Percentiles rank a stretch among this genome's conserved stretches.
phyloP scores from a whole-genome alignment of 2,113 vertebrate genomes.

The Zosterops borbonicus region DNA sequence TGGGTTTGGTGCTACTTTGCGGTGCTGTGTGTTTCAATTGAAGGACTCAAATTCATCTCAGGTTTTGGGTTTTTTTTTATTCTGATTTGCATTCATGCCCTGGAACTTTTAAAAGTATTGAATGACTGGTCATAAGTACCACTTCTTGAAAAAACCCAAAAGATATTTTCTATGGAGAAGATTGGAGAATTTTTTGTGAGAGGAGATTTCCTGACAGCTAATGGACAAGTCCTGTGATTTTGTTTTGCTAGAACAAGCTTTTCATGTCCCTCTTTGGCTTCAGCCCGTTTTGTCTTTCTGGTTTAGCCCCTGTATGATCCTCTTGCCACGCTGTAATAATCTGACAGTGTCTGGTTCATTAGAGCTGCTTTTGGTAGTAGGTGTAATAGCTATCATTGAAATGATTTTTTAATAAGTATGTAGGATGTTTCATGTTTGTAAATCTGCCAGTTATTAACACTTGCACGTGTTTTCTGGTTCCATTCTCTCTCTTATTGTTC shows the following conservation, averaged over 20 bases:
- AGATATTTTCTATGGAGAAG: neutral
- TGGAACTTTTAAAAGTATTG: neutral
- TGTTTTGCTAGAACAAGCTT: neutral
- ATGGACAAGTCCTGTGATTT: neutral
- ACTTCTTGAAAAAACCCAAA: neutral
- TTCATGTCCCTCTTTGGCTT: neutral
- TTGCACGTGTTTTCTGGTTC: conserved; percentile 9
- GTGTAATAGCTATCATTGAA: conserved; percentile 23
- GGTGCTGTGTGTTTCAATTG: neutral
- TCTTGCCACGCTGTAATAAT: neutral
- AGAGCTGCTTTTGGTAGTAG: neutral
- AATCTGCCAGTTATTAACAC: conserved; percentile 24
- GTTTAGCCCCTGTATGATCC: neutral
- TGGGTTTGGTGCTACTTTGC: neutral
- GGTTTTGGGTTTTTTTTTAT: neutral
- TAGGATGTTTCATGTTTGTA: conserved; percentile 10
- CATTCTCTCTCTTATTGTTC: neutral
- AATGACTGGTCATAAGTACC: neutral
- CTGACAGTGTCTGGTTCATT: neutral
- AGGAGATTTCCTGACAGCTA: neutral
- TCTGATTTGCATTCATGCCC: neutral
- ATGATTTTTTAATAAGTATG: neutral
- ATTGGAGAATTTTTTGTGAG: neutral
- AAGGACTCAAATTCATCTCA: neutral
- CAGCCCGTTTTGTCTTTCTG: neutral